Conservation (phyloP, 2,888 invertebrate species). For the Ochlodes sylvanus region DNA sequence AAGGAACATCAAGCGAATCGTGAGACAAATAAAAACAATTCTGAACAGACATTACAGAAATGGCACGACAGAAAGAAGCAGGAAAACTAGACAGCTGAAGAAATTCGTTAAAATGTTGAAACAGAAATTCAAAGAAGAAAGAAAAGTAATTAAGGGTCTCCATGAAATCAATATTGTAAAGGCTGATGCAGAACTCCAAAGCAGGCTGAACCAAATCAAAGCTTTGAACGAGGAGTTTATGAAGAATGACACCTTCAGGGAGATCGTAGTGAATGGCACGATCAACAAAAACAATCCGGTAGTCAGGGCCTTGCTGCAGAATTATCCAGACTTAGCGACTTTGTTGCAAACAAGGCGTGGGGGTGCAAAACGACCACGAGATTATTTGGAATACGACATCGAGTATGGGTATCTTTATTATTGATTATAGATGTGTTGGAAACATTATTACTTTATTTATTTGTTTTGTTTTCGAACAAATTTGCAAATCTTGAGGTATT, state of each 20-base stretch:
- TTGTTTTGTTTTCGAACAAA: too few relatives aligned
- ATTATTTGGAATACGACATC: slow-evolving; percentile 64
- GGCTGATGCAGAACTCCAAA: slow-evolving; percentile 56
- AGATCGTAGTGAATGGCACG: slow-evolving; percentile 63
- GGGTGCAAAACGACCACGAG: slow-evolving; percentile 37
- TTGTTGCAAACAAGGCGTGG: slow-evolving; percentile 50
- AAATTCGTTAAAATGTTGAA: slow-evolving; percentile 67
- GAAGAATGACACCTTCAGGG: slow-evolving; percentile 63
- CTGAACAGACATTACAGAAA: slow-evolving; percentile 62
- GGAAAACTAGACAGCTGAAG: slow-evolving; percentile 67
- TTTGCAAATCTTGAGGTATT: too few relatives aligned
- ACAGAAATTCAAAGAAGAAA: slow-evolving; percentile 63
- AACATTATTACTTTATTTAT: too few relatives aligned
- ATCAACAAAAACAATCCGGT: slow-evolving; percentile 49
- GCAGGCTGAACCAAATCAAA: slow-evolving; percentile 56
- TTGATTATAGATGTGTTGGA: slow-evolving; percentile 44
- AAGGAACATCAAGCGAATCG: slow-evolving; percentile 60
- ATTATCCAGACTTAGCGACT: slow-evolving; percentile 61
- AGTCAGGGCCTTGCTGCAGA: slow-evolving; percentile 56
- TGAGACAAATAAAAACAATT: slow-evolving; percentile 63
- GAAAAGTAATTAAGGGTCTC: slow-evolving; percentile 61
- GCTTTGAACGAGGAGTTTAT: slow-evolving; percentile 59
- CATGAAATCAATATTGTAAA: slow-evolving; percentile 61
- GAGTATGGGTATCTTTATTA: slow-evolving; percentile 71
- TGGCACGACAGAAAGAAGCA: slow-evolving; percentile 59